Evolutionary conservation across 2,113 vertebrate genomes (phyloP), one percentile per base, ranked within the genome.

Genomic region (Oenanthe melanoleuca): DNA sequence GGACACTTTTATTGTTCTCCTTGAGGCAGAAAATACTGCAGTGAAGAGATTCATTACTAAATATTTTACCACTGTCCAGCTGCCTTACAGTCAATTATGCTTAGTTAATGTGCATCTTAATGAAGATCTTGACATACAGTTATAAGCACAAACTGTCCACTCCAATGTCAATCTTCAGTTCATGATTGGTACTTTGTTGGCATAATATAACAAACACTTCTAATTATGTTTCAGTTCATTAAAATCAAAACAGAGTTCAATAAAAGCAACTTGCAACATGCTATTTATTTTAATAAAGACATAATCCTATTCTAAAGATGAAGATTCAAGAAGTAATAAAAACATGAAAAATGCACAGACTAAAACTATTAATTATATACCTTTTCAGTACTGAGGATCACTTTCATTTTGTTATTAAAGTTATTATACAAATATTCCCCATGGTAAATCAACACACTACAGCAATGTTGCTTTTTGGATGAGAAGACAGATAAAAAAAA

Each of bases 61-160:
- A 72, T 60, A 81, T 89, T 95, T 84, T 66, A 86, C 73, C 59
- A 61, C 86, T 47, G 92, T 88, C 97, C 97, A 97, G 91, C 93
- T 97, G 97, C 96, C 93, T 85, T 71, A 90, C 55, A 56, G 88
- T 89, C 97, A 97, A 96, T 95, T 94, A 95, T 79, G 69, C 78
- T 96, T 50, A 75, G 24, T 49, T 93, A 97, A 97, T 81, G 84
- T 92, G 94, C 79, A 95, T 92, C 82, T 91, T 97, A 97, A 97
- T 81, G 93, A 97, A 95, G 80, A 64, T 91, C 67, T 86, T 95
- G 96, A 92, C 81, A 84, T 89, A 90, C 71, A 92, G 82, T 93
- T 89, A 88, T 92, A 95, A 96, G 71, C 88, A 85, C 72, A 92
- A 94, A 95, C 82, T 96, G 90, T 94, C 88, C 50, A 34, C 59